Evolutionary conservation across 2,113 vertebrate species (phyloP).

Genomic region (Platanista minor): DNA sequence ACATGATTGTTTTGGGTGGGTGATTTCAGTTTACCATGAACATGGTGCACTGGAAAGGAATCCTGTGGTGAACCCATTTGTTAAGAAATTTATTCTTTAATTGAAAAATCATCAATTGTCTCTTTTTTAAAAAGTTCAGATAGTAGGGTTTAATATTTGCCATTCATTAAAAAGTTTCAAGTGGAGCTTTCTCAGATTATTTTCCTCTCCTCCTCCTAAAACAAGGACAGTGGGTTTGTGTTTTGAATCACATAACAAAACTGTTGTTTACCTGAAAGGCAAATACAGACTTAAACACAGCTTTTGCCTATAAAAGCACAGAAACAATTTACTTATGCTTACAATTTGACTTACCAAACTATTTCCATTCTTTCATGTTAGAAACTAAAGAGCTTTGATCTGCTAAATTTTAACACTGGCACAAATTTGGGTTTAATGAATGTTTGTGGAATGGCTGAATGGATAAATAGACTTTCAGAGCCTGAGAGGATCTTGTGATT

Average conservation of each 20-base stretch:
- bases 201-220: neutral
- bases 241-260: neutral
- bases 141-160: neutral
- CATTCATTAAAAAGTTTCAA: neutral
- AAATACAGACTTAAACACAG: neutral
- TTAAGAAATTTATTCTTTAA: neutral
- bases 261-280: neutral
- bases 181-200: neutral
- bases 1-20: neutral
- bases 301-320: neutral
- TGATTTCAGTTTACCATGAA: neutral
- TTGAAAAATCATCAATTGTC: neutral
- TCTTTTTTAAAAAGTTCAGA: neutral
- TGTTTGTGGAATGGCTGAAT: neutral
- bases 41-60: neutral
- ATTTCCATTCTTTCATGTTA: neutral
- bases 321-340: neutral
- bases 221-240: neutral
- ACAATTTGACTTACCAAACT: neutral
- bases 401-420: neutral
- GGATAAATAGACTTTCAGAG: neutral
- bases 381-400: neutral
- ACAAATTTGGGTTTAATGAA: constrained; percentile 14
- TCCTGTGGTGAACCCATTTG: neutral
- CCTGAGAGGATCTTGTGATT: neutral